Evolutionary conservation across 2,888 invertebrate genomes (phyloP).

Genomic region (Parnassius orleans): DNA sequence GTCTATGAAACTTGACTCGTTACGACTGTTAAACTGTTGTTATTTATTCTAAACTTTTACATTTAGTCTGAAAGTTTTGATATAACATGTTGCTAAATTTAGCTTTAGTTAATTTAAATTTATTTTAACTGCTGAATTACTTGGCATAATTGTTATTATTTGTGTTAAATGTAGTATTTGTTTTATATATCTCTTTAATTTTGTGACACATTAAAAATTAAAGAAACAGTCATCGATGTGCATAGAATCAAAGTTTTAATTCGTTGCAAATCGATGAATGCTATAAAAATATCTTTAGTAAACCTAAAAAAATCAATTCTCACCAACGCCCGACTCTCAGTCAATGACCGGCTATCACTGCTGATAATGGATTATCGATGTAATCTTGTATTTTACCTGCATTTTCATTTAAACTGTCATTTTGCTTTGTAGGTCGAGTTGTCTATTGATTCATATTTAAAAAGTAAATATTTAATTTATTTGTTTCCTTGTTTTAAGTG

Average conservation of each 20-base stretch:
- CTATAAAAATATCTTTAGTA: slow-evolving; percentile 4
- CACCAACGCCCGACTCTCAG: slow-evolving; percentile 32
- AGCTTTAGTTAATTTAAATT: no score
- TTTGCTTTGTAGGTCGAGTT: slow-evolving; percentile 26
- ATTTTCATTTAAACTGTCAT: slow-evolving; percentile 37
- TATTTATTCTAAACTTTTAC: slow-evolving; percentile 9
- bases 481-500: slow-evolving; percentile 19
- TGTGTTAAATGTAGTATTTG: no score
- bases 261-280: neutral
- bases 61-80: neutral
- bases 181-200: no score
- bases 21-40: slow-evolving; percentile 6
- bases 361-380: slow-evolving; percentile 44
- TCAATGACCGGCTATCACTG: slow-evolving; percentile 52
- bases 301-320: slow-evolving; percentile 6
- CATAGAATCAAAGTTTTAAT: no score
- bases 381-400: slow-evolving; percentile 48
- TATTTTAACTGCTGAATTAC: no score
- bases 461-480: slow-evolving; percentile 25
- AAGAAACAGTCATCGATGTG: no score
- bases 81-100: no score
- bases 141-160: no score
- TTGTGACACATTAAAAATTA: no score
- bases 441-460: slow-evolving; percentile 23
- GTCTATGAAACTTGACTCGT: slow-evolving; percentile 4